Base-by-base conservation (phyloP, 2,113 vertebrate species). In the Nansenia antarctica region DNA sequence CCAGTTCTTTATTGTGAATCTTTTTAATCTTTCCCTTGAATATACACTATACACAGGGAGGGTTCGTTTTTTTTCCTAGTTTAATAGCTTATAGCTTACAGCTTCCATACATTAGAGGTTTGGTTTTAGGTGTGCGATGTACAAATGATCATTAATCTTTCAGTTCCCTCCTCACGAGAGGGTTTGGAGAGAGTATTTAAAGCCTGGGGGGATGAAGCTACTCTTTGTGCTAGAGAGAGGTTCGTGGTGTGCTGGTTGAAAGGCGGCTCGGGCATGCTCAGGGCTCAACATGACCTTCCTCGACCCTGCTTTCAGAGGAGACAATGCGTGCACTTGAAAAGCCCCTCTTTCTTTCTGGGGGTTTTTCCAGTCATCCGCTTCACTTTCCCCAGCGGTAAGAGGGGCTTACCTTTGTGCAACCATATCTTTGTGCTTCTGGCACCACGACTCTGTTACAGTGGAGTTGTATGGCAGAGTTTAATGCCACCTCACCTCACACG, bases 221-320 rank as follows among this genome's bases (percentile, higher is more conserved):
- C 67, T 71, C 87, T 90, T 90, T 91, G 86, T 90, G 65, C 65
- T n/a, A 49, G 73, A 69, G 72, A 55, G 73, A 68, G 66, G 65
- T 74, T 71, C 69, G n/a, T n/a, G n/a, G n/a, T 65, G 64, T 79
- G 60, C 49, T 53, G 5, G 22, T 53, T 30, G 15, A 12, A 22
- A 4, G 9, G 52, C 2, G 22, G 22, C 8, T 9, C 20, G 1
- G 11, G 22, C 49, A 24, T 54, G 24, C 69, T 83, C 73, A 72
- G 37, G 84, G 76, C 73, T 85, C 73, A 69, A 72, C 67, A 72
- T 68, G 74, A 73, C 82, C 82, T 84, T 75, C 80, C 65, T 76
- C 89, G 87, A 91, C 89, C 88, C 87, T 82, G 87, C 87, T 91
- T 85, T 66, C 78, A 83, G 42, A 15, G 62, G 65, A 87, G 71